These are phyloP conservation scores for Heterochromis multidens DNA, from an alignment of 2,113 vertebrate genomes.

Conservation along the genomic window DNA sequence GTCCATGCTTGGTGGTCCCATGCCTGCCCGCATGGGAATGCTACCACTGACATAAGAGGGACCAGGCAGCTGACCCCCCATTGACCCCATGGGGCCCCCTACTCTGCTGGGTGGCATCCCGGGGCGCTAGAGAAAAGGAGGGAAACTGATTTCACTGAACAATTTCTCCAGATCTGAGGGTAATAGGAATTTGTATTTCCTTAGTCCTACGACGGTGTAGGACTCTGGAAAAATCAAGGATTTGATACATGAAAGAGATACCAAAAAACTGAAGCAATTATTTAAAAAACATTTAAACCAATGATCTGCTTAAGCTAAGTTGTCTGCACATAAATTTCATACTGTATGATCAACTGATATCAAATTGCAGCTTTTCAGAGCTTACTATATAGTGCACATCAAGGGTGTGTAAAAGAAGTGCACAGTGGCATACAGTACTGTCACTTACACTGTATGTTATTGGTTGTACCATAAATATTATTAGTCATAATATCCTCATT, in stretches of 20 bases:
- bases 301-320: background rate
- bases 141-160: background rate
- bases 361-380: background rate
- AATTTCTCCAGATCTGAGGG: background rate
- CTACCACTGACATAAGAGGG: slow-evolving; percentile 82
- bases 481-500: background rate
- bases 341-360: background rate
- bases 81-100: slow-evolving; percentile 81
- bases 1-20: slow-evolving; percentile 88
- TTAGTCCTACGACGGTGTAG: too few relatives aligned
- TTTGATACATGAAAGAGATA: background rate
- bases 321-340: background rate
- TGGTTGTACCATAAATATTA: background rate
- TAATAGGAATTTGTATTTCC: too few relatives aligned
- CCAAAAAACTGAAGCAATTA: background rate
- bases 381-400: too few relatives aligned
- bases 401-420: background rate
- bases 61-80: slow-evolving; percentile 83
- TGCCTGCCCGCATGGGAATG: slow-evolving; percentile 84
- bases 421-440: background rate
- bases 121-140: slow-evolving; percentile 74
- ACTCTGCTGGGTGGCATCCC: slow-evolving; percentile 82
- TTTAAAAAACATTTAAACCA: background rate
- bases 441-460: background rate
- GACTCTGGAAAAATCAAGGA: too few relatives aligned